Base-by-base conservation (phyloP, 2,113 vertebrate species). In the Solea senegalensis region DNA sequence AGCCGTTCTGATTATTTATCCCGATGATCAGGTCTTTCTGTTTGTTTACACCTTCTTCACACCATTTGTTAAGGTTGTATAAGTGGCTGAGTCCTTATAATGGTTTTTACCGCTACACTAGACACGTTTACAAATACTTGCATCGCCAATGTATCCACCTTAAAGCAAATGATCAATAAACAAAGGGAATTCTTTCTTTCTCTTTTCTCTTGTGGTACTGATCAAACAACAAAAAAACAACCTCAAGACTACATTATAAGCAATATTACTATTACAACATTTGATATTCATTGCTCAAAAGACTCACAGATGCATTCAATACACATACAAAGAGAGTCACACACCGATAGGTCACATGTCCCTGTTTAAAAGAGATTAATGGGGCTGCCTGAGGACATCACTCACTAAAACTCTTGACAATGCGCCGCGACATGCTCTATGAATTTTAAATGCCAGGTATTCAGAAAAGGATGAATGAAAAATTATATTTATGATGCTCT, bases 341-440 rank as follows among this genome's bases (percentile, higher is more conserved):
- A 59, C 55, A 53, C 14, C 16, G 63, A 49, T 59, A 61, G 56
- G 71, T 76, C 68, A 83, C 75, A 78, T 76, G 56, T 84, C 66
- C 75, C 41, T 72, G 43, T 79, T 84, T 87, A 89, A 89, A 85
- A 86, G 52, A 89, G 87, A 92, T 86, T 73, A 88, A 87, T 86
- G 77, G 58, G 71, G 64, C 70, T 64, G 81, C 78, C 76, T 73
- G 63, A 78, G 79, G 80, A 85, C 84, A 86, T 82, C 71, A 74
- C 76, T 81, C 80, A 72, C 56, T 72, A 79, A 62, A 73, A 69
- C 74, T 81, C 34, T 70, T 82, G 73, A 88, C 87, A 88, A 87
- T 79, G 72, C 54, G 40, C 74, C 81, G 65, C 64, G 82, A 64
- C 81, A 87, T 80, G 74, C 79, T 73, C 59, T 52, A 58, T 76